Base-by-base conservation (phyloP, 2,797 vertebrate species). In the Bryconaethiops microstoma region DNA sequence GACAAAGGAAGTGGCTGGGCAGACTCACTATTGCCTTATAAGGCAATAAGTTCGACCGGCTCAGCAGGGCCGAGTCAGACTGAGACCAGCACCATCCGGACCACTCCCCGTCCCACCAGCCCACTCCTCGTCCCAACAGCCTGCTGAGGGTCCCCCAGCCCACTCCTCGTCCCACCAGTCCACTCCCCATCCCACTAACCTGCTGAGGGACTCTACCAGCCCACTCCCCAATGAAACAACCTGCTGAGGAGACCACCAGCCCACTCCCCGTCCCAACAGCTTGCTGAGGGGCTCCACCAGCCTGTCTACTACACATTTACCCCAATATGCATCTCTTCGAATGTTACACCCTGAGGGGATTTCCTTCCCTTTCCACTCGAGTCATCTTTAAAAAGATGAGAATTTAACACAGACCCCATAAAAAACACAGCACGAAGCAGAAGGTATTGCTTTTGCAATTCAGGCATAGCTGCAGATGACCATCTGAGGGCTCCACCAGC, bases 11-110 rank as follows among this genome's bases (percentile, higher is more conserved):
- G 92, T 87, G 92, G 90, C 90, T 91, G 88, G 86, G 82, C 79
- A 86, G 89, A 85, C 89, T 88, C 88, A 83, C 87, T 91, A 94
- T 96, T 93, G 90, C 97, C 97, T 97, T 98, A 98, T 97, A 98
- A 95, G 97, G 97, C 89, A 95, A 98, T 93, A 85, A 90, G 93
- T 86, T 88, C 86, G 91, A 87, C 87, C 85, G 74, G 75, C 77
- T 84, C 82, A 54, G 54, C 79, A 74, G 72, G 39, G 64, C 69
- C 54, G 69, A 78, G 82, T 82, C 79, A 83, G 80, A 85, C 82
- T 86, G 88, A 69, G 74, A 62, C n/a, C 76, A 68, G 54, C 54
- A 52, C 57, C 55, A 57, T 35, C 72, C 29, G 74, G 79, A 82
- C 86, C 85, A 87, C 86, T 81, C 86, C 86, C 86, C 67, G 35